Base-by-base conservation (phyloP, 2,797 vertebrate genomes). In the Thalassophryne amazonica region DNA sequence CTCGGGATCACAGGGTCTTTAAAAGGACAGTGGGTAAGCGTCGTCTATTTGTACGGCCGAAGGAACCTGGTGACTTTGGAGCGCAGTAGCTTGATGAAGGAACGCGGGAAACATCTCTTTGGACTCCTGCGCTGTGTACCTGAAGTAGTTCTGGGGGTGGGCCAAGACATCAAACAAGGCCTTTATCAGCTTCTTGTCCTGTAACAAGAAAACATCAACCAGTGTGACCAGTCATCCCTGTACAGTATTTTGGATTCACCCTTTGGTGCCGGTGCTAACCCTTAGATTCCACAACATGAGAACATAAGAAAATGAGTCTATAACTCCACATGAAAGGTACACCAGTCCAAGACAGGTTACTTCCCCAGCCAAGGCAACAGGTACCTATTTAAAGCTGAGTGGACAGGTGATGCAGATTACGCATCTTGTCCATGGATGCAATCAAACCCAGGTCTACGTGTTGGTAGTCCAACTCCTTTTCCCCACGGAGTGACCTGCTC, bases 161-260 rank as follows among this genome's bases (percentile, higher is more conserved):
- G 96, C 96, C 83, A 99, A 49, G 13, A 99, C 96, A 4, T 98
- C 95, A 28, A 99, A 99, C 56, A 99, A 90, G 31, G 96, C 95
- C 86, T 97, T 96, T 81, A 99, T 96, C 75, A 99, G 85, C 76
- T 98, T 99, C 91, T 99, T 99, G 88, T 99, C 96, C 96, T 99
- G 77, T 0, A 23, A 47, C 10, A n/a, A 41, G 21, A n/a, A 60
- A 14, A 70, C 5, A 39, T 45, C 40, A 54, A 4, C 30, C 2
- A 9, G 13, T 1, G 7, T 66, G 28, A 47, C 6, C 9, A n/a
- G n/a, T n/a, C n/a, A n/a, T n/a, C 6, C 2, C 6, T 22, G 15
- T 3, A 40, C n/a, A 10, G 6, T 17, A 1, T 1, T n/a, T 4
- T 28, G n/a, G 3, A 28, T 6, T 20, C 20, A n/a, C n/a, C n/a